These are phyloP conservation scores for Ochropacha duplaris DNA, from an alignment of 2,888 invertebrate species.

Conservation along the genomic window DNA sequence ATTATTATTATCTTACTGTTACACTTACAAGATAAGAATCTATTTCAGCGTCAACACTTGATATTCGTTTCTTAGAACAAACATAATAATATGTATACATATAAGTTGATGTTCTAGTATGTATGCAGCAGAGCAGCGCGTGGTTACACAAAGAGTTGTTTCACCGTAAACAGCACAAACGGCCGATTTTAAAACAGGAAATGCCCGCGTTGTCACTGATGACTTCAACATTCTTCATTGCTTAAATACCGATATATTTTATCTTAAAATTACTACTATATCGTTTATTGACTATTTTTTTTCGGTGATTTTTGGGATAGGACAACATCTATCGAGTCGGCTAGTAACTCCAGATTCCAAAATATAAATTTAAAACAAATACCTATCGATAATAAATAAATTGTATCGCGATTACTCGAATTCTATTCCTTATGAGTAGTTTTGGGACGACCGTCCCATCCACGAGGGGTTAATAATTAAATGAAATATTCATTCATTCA, in stretches of 20 bases:
- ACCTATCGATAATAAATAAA: no score
- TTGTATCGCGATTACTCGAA: no score
- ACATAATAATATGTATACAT: not conserved
- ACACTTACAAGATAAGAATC: not conserved
- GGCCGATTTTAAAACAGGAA: constrained; percentile 35
- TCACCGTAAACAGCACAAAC: constrained; percentile 25
- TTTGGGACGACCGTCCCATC: no score
- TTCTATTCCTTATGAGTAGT: no score
- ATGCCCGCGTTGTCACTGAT: constrained; percentile 21
- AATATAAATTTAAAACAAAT: no score
- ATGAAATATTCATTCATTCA: no score
- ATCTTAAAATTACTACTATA: constrained; percentile 7
- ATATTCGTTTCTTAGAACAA: not conserved
- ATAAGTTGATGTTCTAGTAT: no score
- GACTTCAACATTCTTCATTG: constrained; percentile 24
- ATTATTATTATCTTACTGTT: not conserved
- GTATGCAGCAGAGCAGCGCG: constrained; percentile 4
- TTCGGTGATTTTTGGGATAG: no score
- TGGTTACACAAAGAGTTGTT: constrained; percentile 30
- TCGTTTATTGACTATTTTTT: constrained; percentile 25
- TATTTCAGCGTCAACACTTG: not conserved
- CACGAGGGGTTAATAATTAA: no score
- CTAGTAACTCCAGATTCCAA: no score
- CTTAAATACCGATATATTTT: constrained; percentile 11
- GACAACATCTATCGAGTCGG: no score